Conservation (phyloP, 1,140 invertebrate species). For the Rhagoletis zephyria region DNA sequence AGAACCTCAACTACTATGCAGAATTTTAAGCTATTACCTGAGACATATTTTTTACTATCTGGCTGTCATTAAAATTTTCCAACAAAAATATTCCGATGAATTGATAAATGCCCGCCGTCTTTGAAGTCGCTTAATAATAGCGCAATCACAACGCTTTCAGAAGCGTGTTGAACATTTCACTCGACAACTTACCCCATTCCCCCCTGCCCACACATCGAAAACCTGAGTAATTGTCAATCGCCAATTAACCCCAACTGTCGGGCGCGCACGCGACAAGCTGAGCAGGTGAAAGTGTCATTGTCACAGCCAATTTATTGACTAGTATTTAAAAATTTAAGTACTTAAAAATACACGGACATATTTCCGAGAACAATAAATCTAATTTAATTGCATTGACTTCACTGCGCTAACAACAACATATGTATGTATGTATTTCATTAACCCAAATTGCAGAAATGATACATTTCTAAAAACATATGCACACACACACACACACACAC, state of each 20-base stretch:
- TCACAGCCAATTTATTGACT: slow-evolving; percentile 6
- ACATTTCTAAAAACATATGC: background rate
- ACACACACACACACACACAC: background rate
- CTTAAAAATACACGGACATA: background rate
- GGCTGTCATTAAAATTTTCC: no score
- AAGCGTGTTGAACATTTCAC: background rate
- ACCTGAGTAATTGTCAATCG: background rate
- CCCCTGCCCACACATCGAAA: background rate
- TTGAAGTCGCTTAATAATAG: no score
- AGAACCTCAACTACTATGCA: no score
- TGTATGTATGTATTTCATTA: background rate
- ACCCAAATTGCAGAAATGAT: slow-evolving; percentile 5
- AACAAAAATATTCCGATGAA: no score
- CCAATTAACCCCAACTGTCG: background rate
- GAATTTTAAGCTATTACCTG: no score
- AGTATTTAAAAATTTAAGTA: slow-evolving; percentile 17
- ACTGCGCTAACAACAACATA: background rate
- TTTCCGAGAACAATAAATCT: slow-evolving; percentile 23
- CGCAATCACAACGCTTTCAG: background rate
- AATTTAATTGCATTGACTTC: slow-evolving; percentile 25
- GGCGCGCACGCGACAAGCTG: background rate
- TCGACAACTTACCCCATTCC: background rate
- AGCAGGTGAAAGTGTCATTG: slow-evolving; percentile 35
- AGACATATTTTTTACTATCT: no score
- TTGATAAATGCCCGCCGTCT: no score